Evolutionary conservation across 1,140 invertebrate species (phyloP), one percentile per base, ranked within the genome.

Genomic region (Octopus bimaculoides): DNA sequence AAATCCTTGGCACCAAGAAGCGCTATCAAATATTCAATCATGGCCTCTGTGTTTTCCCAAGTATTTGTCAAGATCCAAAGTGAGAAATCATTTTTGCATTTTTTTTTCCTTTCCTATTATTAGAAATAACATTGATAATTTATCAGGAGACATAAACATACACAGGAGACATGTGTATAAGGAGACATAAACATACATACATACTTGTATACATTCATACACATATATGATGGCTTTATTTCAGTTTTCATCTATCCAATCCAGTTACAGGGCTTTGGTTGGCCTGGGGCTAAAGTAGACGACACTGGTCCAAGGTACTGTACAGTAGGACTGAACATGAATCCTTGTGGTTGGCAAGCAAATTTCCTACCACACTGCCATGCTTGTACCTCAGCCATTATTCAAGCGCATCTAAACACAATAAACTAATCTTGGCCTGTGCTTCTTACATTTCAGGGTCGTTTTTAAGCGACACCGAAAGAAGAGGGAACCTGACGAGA

Each of bases 41-140:
- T 26, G 90, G 89, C 56, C 83, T 90, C 20, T 91, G 90, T 85
- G 85, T 89, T 8, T 90, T 90, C 83, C 90, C 90, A 41, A 89
- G 86, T 9, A 90, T 91, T 77, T 90, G 89, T 80, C 86, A 87
- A 78, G 90, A 91, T 82, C 90, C 90, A 77, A 88, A 89, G 89
- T 88, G 84, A 71, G 79, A 75, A 71, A 41, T 26, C 66, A n/a
- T 61, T 55, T 77, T 77, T 77, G 4, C 6, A 61, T 1, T 12
- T 61, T 2, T 61, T 61, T 61, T 17, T 12, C 17, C 17, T 61
- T 61, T 61, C 9, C 56, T 61, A 41, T 41, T 41, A 41, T 41
- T 41, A 41, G 26, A 41, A 41, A 41, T 41, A 41, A 41, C 26
- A 41, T 41, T 41, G 26, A 41, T 41, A 41, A 61, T 52, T 9